Evolutionary conservation across 64 coral and sea anemone genomes (phyloP), one percentile per base, ranked within the genome.

Genomic region (Acropora tenuis): DNA sequence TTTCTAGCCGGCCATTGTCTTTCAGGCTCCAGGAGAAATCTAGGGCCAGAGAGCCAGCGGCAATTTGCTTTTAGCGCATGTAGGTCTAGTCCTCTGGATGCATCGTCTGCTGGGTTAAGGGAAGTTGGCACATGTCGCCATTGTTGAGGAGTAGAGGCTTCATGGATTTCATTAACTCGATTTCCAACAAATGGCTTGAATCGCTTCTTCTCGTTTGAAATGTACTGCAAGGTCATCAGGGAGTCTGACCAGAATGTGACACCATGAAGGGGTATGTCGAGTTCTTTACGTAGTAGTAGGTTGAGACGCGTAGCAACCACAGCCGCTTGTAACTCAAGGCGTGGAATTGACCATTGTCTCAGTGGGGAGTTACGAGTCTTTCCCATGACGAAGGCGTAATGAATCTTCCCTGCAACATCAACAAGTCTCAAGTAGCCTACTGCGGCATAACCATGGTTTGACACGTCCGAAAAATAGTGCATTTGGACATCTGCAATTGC

Each of bases 111-210:
- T 16, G 86, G 78, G 18, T 94, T 94, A 7, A 82, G 71, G 0
- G 17, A 41, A 1, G 41, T 55, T 16, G 68, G 78, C 3, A 83
- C 78, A 67, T 88, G 47, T 43, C 47, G 67, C 86, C 86, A 94
- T 77, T 94, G 92, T 2, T 80, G 15, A 40, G 84, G 92, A 2
- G 41, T 1, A 20, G 86, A 65, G 16, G 69, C 42, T 5, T 89
- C 67, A 12, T 50, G 92, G 16, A 94, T 94, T 10, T 83, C 68
- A 20, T 5, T 46, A 2, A 89, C 4, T 41, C 86, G 49, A 58
- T 94, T 94, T 12, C 50, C 84, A 9, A 94, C 67, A 84, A 89
- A 89, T 5, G 92, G 73, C 16, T 89, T 58, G 53, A 89, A 94
- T 9, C 86, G 59, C 13, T 47, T 73, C 48, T 30, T 94, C 16